Percentiles rank a stretch among this genome's conserved stretches.
phyloP scores from a whole-genome alignment of 2,113 vertebrate species.

The Uria aalge region DNA sequence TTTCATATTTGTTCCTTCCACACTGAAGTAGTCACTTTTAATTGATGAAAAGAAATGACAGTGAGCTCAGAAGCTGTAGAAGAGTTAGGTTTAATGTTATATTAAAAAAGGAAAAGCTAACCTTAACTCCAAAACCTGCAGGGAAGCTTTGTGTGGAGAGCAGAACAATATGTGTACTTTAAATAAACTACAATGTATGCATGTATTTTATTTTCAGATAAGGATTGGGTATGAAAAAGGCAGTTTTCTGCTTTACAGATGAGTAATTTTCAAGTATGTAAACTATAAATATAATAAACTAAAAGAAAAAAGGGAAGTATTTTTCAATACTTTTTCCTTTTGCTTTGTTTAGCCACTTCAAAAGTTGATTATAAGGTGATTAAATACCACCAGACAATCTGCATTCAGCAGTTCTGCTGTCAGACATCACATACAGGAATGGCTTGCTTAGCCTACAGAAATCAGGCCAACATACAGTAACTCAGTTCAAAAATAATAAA shows the following conservation, averaged over 20 bases:
- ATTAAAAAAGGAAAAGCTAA: not conserved
- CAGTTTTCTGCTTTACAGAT: not conserved
- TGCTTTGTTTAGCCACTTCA: not conserved
- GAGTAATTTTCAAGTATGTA: not conserved
- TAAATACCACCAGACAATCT: not conserved
- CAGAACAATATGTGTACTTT: not conserved
- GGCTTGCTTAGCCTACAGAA: not conserved
- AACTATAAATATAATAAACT: not conserved
- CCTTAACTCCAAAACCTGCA: not conserved
- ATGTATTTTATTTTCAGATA: not conserved
- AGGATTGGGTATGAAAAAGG: not conserved
- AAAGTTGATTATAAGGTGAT: not conserved
- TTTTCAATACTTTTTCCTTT: not conserved
- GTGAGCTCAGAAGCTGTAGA: not conserved
- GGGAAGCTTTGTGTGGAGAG: not conserved
- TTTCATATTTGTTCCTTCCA: slow-evolving; percentile 15
- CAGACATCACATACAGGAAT: not conserved
- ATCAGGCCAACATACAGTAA: not conserved
- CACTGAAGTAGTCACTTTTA: slow-evolving; percentile 14
- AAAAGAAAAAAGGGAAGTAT: not conserved
- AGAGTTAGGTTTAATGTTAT: not conserved
- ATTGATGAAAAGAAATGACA: slow-evolving; percentile 34
- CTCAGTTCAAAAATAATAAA: not conserved
- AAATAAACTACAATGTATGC: not conserved
- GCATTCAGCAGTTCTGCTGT: not conserved